Base-by-base conservation (phyloP, 2,797 vertebrate species). In the Threskiornis aethiopicus region DNA sequence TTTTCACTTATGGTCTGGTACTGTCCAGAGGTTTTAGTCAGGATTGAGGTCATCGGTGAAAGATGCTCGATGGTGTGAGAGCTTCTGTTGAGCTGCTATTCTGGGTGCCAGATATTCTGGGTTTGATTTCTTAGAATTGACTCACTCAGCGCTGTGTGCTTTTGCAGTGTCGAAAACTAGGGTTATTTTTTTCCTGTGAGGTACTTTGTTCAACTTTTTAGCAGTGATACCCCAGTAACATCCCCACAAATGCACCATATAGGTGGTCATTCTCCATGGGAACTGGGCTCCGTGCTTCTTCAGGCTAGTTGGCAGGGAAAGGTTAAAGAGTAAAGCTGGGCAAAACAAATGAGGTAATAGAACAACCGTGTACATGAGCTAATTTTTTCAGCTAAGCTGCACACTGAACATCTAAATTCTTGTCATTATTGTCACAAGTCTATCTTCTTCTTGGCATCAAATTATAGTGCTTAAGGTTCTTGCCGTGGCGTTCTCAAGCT, bases 101-200 rank as follows among this genome's bases (percentile, higher is more conserved):
- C 66, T 31, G 22, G 13, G 24, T 65, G 41, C 19, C 39, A 84
- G 19, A 14, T 59, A 69, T 25, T 84, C 15, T 46, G 44, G 4
- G 13, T 69, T 73, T 81, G 33, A n/a, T 72, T 77, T 77, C 54
- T 39, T 80, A 72, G 24, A 62, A 54, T 5, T 37, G 1, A 55
- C 37, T 77, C 13, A 41, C 49, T 52, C 16, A 64, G 19, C 5
- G 2, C 37, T 0, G 1, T 0, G 0, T 84, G 15, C 46, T 49
- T 84, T 65, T 81, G 29, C 39, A 54, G 22, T 25, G 22, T 51
- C 67, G 59, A 57, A 81, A 67, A 41, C 12, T 20, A 52, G 41
- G 9, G 10, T 52, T 71, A 19, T 47, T 25, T 19, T 80, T 76
- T 80, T 37, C 13, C 17, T 14, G 1, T 54, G 49, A 51, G 19